Base-by-base conservation (phyloP, 2,888 invertebrate genomes). In the Xestoiulus laeticollis region DNA sequence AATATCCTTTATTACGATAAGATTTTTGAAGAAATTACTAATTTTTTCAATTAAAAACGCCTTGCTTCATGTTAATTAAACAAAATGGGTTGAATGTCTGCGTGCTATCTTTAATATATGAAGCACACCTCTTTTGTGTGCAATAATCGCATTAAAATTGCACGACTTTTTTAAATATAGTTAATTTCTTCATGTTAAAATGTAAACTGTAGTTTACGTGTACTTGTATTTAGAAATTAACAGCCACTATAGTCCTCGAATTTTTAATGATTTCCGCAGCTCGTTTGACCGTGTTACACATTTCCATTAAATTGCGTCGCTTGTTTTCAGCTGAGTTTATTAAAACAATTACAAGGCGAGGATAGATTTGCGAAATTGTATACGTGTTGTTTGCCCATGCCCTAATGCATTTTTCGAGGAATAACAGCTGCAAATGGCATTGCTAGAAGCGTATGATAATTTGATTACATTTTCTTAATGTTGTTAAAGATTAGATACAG, bases 381-480 rank as follows among this genome's bases (percentile, higher is more conserved):
- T 12, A 10, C 0, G 22, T 6, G n/a, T n/a, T 68, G 68, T 68
- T 68, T 68, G 26, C 26, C 12, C 68, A 68, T 68, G 68, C 68
- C 68, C 68, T 68, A 1, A 26, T 26, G 68, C 68, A 68, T 1
- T 1, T 68, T 68, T 68, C 26, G 68, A 68, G 68, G 26, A 68
- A 68, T 68, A 68, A 26, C 68, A 68, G 68, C 68, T 68, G 68
- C n/a, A 68, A 68, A 68, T 68, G 68, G 26, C 68, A 68, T 68
- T 26, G 68, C 68, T 26, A 68, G 68, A 68, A 68, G 68, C 68
- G 0, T 68, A 26, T 68, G 68, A 68, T 68, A 68, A 68, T 26
- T 68, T 68, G 26, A 68, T 68, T 68, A 68, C 68, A 68, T 68
- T 68, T 68, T 68, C 68, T 68, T 68, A 68, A 68, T 68, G 68